Base-by-base conservation (phyloP, 2,113 vertebrate genomes). In the Ginglymostoma cirratum region DNA sequence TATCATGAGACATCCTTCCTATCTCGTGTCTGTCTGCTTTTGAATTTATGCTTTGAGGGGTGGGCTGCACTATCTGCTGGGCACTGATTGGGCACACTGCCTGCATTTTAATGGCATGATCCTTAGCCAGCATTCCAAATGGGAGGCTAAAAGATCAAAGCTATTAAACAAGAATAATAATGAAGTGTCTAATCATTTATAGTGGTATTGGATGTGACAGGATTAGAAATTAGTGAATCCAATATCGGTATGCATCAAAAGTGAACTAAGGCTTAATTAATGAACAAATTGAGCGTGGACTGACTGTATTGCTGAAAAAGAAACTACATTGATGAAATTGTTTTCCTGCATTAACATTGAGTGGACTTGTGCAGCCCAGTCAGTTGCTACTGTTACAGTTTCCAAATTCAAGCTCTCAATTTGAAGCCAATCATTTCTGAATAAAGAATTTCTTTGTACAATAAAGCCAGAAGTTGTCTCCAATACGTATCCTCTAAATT, bases 171-270 rank as follows among this genome's bases (percentile, higher is more conserved):
- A 34, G 23, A 92, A 92, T 92, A 61, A 92, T 92, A 61, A 92
- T 92, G 65, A 92, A 92, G 52, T 65, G 87, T 65, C 87, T 65
- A 92, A 92, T 92, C 55, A 65, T 92, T 92, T 92, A 92, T 61
- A 92, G 52, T 92, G 87, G 52, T n/a, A 65, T n/a, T 92, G 87
- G 87, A 92, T 92, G 87, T 92, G 87, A 92, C 87, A 65, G 27
- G 87, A 92, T 92, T 92, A 61, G 55, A 92, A 92, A 92, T 52
- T 61, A 34, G 87, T 92, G 87, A 65, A 92, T 92, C 87, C 55
- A 65, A 65, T 92, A 65, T 21, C 52, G 19, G 55, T n/a, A 30
- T 92, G 87, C 52, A 92, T 92, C 65, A 92, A 92, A 92, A 92
- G 55, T 61, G 34, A 92, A 65, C 87, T 34, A 65, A 34, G 87